Base-by-base conservation (phyloP, 92 coral and sea anemone genomes). In the Zoanthus gigantus region DNA sequence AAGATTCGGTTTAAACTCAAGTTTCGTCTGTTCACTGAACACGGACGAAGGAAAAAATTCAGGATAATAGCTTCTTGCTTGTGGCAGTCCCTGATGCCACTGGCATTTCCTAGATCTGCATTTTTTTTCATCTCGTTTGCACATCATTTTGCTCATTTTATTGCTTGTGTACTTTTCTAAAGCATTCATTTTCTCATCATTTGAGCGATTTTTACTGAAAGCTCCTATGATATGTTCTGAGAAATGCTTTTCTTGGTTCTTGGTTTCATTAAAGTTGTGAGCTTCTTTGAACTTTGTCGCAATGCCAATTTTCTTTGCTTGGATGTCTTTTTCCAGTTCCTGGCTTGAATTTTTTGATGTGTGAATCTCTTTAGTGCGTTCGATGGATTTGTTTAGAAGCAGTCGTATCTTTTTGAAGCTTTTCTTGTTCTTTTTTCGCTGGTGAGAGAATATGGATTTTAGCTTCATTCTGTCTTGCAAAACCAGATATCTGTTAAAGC, bases 41-140 rank as follows among this genome's bases (percentile, higher is more conserved):
- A 7, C 32, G 57, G 42, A 74, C 9, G 78, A 74, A 46, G 78
- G 78, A 18, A 74, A 74, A 45, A 74, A 74, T 7, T 74, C 78
- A 9, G 78, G 78, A 74, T 74, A 74, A 74, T 32, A 74, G 30
- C 10, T 16, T 18, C 48, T 74, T 46, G 78, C 78, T 18, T 18
- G 52, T 8, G n/a, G 78, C 9, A 74, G 34, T 3, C 16, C 31
- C 29, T 17, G 57, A 18, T 45, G 18, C 78, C 54, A 23, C 13
- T 17, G 9, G 45, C 78, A 74, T 7, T 34, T 73, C 17, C 4
- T 73, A 23, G 18, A 74, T 5, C 29, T 15, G 78, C 58, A 14
- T 15, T 5, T 17, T 12, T 74, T 17, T 74, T 30, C 45, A 10
- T 74, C 78, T 47, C 34, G 4, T 17, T 74, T 50, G 44, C 15